Evolutionary conservation across 2,113 vertebrate genomes (phyloP).

Genomic region (Phainopepla nitens): DNA sequence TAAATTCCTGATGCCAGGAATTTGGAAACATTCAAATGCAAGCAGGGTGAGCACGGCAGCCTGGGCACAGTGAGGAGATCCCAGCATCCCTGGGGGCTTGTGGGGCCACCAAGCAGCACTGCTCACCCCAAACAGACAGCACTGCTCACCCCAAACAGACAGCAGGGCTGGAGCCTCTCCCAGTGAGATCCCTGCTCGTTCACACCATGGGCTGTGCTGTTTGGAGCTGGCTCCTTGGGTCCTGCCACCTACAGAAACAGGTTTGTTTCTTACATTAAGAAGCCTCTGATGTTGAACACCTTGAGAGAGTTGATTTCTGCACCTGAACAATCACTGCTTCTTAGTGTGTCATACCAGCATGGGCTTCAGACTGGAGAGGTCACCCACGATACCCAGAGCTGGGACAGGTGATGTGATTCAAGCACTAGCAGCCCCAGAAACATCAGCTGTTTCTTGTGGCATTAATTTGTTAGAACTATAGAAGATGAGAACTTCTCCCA

Average conservation of each 20-base stretch:
- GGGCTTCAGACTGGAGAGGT: neutral
- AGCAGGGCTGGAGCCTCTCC: neutral
- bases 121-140: neutral
- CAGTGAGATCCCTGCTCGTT: too few relatives aligned
- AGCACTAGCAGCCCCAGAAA: neutral
- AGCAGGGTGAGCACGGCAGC: neutral
- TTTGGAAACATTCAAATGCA: neutral
- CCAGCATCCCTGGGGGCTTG: neutral
- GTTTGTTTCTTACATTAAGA: conserved; percentile 54
- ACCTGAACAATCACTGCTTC: conserved; percentile 35
- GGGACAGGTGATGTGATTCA: neutral
- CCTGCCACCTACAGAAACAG: neutral
- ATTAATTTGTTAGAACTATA: neutral
- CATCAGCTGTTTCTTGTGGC: neutral
- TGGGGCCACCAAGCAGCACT: neutral
- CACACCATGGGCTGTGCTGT: rapidly evolving
- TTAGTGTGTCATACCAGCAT: rapidly evolving
- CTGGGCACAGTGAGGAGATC: neutral
- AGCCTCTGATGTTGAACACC: neutral
- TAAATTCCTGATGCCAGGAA: neutral
- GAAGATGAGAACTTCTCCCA: neutral
- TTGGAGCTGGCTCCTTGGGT: neutral
- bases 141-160: neutral
- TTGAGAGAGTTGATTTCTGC: neutral
- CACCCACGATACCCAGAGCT: neutral